Evolutionary conservation across 2,888 invertebrate genomes (phyloP).

Genomic region (Chouioia cunea): DNA sequence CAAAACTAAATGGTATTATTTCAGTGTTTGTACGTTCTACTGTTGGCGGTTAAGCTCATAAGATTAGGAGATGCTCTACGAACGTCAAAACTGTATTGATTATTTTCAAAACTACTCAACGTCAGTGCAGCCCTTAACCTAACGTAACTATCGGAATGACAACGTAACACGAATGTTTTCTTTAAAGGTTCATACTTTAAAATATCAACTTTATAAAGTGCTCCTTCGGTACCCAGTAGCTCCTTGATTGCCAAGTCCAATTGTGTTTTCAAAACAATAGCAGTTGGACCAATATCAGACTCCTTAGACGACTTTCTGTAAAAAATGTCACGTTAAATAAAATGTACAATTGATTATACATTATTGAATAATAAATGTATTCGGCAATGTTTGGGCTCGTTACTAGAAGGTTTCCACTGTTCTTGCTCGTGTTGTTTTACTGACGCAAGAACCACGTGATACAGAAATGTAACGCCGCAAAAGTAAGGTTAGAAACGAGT

Average conservation of each 20-base stretch:
- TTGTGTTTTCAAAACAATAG: slow-evolving; percentile 73
- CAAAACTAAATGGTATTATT: neutral
- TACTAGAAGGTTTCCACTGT: slow-evolving; percentile 28
- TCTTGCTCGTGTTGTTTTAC: slow-evolving; percentile 8
- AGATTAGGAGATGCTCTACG: slow-evolving; percentile 70
- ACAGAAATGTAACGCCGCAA: slow-evolving; percentile 22
- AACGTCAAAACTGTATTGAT: slow-evolving; percentile 71
- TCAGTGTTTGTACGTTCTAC: slow-evolving; percentile 59
- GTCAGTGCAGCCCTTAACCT: slow-evolving; percentile 74
- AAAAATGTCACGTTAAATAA: slow-evolving; percentile 48
- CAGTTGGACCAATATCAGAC: slow-evolving; percentile 66
- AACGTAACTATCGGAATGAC: slow-evolving; percentile 71
- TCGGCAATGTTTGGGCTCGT: slow-evolving; percentile 30
- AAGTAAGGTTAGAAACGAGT: slow-evolving; percentile 44
- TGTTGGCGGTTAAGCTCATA: slow-evolving; percentile 59
- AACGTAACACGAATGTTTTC: slow-evolving; percentile 72
- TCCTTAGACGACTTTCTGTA: slow-evolving; percentile 69
- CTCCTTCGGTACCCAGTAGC: slow-evolving; percentile 74
- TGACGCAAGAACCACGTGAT: slow-evolving; percentile 38
- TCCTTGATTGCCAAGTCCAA: slow-evolving; percentile 70
- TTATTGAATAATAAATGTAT: slow-evolving; percentile 9
- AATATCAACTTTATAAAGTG: slow-evolving; percentile 71
- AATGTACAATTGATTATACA: slow-evolving; percentile 9
- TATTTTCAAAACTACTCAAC: slow-evolving; percentile 68
- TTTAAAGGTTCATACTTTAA: slow-evolving; percentile 71